phyloP scores from a whole-genome alignment of 2,797 vertebrate species.

The Myotis planiceps region DNA sequence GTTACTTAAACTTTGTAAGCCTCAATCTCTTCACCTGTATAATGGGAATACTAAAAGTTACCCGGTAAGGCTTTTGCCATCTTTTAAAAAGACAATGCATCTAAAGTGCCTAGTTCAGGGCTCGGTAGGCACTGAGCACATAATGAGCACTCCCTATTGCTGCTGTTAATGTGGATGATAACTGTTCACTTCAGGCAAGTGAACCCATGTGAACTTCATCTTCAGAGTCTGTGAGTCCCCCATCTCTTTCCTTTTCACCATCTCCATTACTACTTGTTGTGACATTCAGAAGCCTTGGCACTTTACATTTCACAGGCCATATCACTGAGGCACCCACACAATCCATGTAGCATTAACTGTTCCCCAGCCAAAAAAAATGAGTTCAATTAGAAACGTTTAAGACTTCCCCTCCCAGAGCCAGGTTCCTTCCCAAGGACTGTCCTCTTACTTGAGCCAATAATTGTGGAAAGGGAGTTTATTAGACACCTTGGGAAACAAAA shows the following conservation, averaged over 20 bases:
- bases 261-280: not conserved
- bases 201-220: not conserved
- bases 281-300: not conserved
- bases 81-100: not conserved
- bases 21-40: not conserved
- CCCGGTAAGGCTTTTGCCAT: not conserved
- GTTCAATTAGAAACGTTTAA: not conserved
- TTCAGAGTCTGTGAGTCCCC: not conserved
- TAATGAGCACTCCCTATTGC: not conserved
- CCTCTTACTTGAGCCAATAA: not conserved
- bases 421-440: not conserved
- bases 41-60: not conserved
- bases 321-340: not conserved
- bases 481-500: constrained; percentile 26
- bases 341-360: not conserved
- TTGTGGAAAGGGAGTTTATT: not conserved
- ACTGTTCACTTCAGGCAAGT: not conserved
- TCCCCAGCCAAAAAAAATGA: not conserved
- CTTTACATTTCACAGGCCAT: not conserved
- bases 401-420: not conserved
- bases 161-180: not conserved
- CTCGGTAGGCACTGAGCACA: not conserved
- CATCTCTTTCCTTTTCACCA: not conserved
- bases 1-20: not conserved
- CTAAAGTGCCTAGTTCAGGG: not conserved